A percentile compares a stretch with the other conserved stretches of the same genome.
Conservation (phyloP, 2,113 vertebrate species). For the Salminus brasiliensis region DNA sequence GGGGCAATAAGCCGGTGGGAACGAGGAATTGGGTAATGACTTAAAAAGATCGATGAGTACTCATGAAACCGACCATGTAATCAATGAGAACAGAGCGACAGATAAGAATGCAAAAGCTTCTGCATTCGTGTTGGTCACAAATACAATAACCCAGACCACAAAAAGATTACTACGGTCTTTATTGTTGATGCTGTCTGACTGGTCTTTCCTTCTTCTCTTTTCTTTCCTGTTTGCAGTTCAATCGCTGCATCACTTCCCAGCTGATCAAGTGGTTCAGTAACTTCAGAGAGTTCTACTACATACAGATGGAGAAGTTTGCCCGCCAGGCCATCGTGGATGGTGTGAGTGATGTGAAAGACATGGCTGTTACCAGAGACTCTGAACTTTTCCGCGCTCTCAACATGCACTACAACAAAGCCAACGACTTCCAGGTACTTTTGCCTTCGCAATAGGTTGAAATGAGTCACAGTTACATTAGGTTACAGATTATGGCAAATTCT, state of each 20-base stretch:
- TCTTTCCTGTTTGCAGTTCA: slow-evolving; percentile 81
- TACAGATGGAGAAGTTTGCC: slow-evolving; percentile 97
- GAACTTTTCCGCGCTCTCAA: slow-evolving; percentile 93
- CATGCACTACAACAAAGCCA: slow-evolving; percentile 95
- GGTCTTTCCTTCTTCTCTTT: background rate
- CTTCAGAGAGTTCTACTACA: slow-evolving; percentile 98
- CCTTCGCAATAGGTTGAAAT: background rate
- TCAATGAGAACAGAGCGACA: background rate
- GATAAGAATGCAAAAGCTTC: background rate
- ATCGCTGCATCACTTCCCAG: slow-evolving; percentile 95
- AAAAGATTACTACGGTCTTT: no score
- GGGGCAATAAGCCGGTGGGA: slow-evolving; percentile 70
- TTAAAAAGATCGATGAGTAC: slow-evolving; percentile 1
- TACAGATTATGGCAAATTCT: background rate
- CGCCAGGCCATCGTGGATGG: slow-evolving; percentile 90
- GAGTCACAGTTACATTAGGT: background rate
- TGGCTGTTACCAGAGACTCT: slow-evolving; percentile 85
- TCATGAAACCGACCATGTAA: background rate
- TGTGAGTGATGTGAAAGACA: slow-evolving; percentile 74
- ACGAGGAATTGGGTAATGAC: slow-evolving; percentile 60
- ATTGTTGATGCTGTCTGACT: background rate
- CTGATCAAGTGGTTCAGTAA: slow-evolving; percentile 99
- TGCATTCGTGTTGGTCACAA: background rate
- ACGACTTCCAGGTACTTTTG: slow-evolving; percentile 88
- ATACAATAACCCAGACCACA: background rate